Evolutionary conservation across 30 jellyfish, hydroid and myxozoan species (phyloP), one percentile per base, ranked within the genome.

Genomic region (Morbakka virulenta): DNA sequence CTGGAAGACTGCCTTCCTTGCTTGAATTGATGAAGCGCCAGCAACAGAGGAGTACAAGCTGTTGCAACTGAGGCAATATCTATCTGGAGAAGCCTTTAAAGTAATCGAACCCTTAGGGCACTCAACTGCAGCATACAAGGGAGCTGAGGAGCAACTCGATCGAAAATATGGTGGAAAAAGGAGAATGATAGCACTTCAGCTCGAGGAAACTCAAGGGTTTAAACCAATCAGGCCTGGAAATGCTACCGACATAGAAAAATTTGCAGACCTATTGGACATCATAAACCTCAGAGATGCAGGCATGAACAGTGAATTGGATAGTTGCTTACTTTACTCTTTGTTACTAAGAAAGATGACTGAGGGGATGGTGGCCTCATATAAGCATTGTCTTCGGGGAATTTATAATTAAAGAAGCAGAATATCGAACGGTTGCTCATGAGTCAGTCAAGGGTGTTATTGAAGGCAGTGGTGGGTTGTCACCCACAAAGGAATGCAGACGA

Each of bases 351-450:
- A 72, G 0, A 23, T 72, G 62, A 25, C 84, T 25, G 83, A 72
- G 49, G 36, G 24, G n/a, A 61, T 76, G 87, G 71, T 76, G 17
- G 36, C 84, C 0, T 24, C 25, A 6, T 52, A 76, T 47, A 72
- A 62, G 14, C 86, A 85, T 52, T 74, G 84, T 84, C 6, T 12
- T 29, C 41, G 27, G 79, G 20, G 81, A 69, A 30, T 29, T 72
- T 31, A n/a, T 69, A 31, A 29, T 4, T 35, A 61, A 61, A 69
- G 71, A 29, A 69, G 79, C 81, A 0, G 81, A 69, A 20, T 69
- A 32, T 0, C 79, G 21, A 21, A 32, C 23, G 3, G 34, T 34
- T 4, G 81, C 81, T n/a, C 13, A 72, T 28, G 72, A 2, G 9
- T 32, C 12, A 31, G 41, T 31, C 29, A 23, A 69, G 11, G 74